Conservation (phyloP, 2,797 vertebrate genomes). For the Oreonectes daqikongensis region DNA sequence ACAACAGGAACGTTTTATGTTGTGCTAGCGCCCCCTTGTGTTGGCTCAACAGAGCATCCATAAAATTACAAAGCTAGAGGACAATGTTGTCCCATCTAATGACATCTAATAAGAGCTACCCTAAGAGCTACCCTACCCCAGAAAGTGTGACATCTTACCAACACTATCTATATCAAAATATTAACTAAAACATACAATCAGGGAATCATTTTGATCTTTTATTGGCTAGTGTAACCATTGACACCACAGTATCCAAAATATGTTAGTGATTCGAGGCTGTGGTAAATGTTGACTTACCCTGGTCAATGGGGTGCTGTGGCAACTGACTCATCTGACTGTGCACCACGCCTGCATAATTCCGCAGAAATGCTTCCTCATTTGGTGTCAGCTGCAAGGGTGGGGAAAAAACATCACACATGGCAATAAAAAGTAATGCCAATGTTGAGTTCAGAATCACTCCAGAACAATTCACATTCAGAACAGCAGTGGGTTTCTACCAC, state of each 20-base stretch:
- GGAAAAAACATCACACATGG: conserved; percentile 19
- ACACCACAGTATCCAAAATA: not conserved
- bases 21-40: conserved; percentile 64
- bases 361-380: conserved; percentile 96
- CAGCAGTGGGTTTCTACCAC: not conserved
- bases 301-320: conserved; percentile 97
- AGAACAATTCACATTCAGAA: not conserved
- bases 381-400: conserved; percentile 84
- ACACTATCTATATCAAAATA: not conserved
- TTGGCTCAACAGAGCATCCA: not conserved
- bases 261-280: not conserved
- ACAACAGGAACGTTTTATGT: conserved; percentile 37
- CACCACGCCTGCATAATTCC: conserved; percentile 93
- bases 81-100: too few species aligned
- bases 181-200: not conserved
- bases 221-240: not conserved
- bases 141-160: not conserved
- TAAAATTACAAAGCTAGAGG: too few species aligned
- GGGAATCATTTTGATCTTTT: not conserved
- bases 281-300: conserved; percentile 79
- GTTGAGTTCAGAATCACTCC: not conserved
- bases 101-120: too few species aligned
- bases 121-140: not conserved
- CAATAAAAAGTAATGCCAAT: not conserved
- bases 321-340: conserved; percentile 98